phyloP scores from a whole-genome alignment of 2,797 vertebrate genomes.

The Ataeniobius toweri region DNA sequence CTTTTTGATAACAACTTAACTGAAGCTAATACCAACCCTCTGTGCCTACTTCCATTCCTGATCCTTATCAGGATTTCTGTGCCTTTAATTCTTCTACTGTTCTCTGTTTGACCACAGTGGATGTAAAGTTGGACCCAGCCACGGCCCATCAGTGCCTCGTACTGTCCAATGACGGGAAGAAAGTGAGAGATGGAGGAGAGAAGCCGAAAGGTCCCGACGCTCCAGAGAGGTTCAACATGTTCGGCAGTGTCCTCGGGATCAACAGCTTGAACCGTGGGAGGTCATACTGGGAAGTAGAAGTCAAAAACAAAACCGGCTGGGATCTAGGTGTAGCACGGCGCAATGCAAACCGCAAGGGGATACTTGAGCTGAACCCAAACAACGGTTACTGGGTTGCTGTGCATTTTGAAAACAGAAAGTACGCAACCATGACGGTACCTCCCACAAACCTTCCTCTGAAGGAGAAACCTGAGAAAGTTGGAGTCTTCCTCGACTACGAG shows the following conservation, averaged over 20 bases:
- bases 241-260: constrained; percentile 41
- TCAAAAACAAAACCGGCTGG: constrained; percentile 47
- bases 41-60: no score
- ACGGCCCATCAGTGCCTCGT: constrained; percentile 47
- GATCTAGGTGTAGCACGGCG: constrained; percentile 50
- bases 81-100: neutral
- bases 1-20: no score
- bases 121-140: constrained; percentile 49
- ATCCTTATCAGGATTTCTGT: no score
- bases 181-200: constrained; percentile 21
- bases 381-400: constrained; percentile 54
- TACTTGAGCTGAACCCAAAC: constrained; percentile 7
- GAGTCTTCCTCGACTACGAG: constrained; percentile 63
- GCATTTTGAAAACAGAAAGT: constrained; percentile 20
- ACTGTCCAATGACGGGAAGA: constrained; percentile 46
- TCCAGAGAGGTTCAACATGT: constrained; percentile 13
- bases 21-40: no score
- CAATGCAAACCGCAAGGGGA: constrained; percentile 33
- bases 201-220: neutral
- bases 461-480: constrained; percentile 46
- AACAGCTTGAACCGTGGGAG: constrained; percentile 38
- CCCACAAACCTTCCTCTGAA: constrained; percentile 15
- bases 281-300: constrained; percentile 62
- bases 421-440: constrained; percentile 29
- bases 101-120: constrained; percentile 36